These are phyloP conservation scores for Poecile atricapillus DNA, from an alignment of 2,113 vertebrate species.

Conservation along the genomic window DNA sequence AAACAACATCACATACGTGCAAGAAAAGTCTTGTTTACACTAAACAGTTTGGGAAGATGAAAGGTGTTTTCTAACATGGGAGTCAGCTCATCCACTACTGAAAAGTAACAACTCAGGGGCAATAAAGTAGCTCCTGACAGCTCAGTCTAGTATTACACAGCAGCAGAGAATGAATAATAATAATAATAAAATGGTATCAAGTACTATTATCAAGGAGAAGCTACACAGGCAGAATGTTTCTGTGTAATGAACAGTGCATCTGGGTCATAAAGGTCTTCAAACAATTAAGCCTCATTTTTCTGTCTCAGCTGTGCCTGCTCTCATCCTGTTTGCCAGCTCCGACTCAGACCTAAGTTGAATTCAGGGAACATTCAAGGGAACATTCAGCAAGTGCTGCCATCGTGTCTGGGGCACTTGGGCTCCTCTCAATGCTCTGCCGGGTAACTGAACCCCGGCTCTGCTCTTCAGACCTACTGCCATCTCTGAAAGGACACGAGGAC, in stretches of 20 bases:
- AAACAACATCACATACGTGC: constrained; percentile 1
- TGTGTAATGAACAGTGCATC: not conserved
- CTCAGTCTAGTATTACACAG: not conserved
- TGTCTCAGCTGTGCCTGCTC: not conserved
- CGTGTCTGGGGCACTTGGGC: not conserved
- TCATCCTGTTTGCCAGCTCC: not conserved
- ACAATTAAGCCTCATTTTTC: not conserved
- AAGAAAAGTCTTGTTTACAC: constrained; percentile 11
- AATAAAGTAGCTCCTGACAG: not conserved
- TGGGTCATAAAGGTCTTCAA: not conserved
- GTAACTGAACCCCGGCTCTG: not conserved
- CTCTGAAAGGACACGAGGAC: not conserved
- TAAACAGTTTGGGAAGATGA: not conserved
- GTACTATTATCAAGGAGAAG: not conserved
- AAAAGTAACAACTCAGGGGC: not conserved
- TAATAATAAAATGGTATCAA: not conserved
- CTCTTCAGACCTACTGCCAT: not conserved
- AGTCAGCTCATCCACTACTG: not conserved
- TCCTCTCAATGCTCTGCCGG: not conserved
- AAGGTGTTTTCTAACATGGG: not conserved
- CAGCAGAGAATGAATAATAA: not conserved
- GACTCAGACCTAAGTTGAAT: not conserved
- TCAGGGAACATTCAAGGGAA: not conserved
- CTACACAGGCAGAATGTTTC: not conserved
- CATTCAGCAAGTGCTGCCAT: not conserved